A percentile compares a stretch with the other conserved stretches of the same genome.
Evolutionary conservation across 2,888 invertebrate species (phyloP).

Genomic region (Apodemia arnacis): DNA sequence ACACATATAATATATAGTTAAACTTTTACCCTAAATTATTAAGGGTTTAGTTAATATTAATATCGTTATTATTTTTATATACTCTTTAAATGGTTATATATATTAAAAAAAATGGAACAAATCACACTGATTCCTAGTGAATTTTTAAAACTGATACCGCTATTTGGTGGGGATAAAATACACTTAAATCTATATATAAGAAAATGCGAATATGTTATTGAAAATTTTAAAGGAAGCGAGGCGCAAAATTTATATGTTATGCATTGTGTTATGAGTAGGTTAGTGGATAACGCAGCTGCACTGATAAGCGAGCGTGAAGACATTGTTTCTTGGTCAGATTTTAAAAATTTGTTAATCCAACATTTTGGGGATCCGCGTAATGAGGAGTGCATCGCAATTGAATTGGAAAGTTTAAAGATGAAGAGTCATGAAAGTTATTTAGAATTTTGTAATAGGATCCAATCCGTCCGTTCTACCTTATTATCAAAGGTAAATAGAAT

Average conservation of each 20-base stretch:
- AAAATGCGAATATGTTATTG: slow-evolving; percentile 36
- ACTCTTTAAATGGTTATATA: no score
- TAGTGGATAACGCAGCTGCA: slow-evolving; percentile 15
- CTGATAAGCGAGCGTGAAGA: slow-evolving; percentile 31
- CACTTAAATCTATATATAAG: slow-evolving; percentile 28
- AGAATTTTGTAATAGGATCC: slow-evolving; percentile 31
- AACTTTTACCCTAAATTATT: no score
- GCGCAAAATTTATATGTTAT: slow-evolving; percentile 36
- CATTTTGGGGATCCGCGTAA: slow-evolving; percentile 38
- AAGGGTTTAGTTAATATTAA: no score
- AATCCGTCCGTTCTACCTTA: not conserved
- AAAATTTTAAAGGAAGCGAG: slow-evolving; percentile 34
- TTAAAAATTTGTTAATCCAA: slow-evolving; percentile 28
- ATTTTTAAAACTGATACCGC: not conserved
- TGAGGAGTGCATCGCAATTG: slow-evolving; percentile 32
- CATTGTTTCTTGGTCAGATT: not conserved
- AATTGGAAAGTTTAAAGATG: slow-evolving; percentile 27
- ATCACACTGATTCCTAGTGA: not conserved
- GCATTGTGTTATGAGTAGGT: slow-evolving; percentile 18
- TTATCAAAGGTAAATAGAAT: no score
- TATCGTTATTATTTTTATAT: no score
- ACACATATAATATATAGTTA: no score
- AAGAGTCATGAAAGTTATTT: not conserved
- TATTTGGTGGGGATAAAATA: slow-evolving; percentile 26
- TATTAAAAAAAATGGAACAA: not conserved